Conservation (phyloP, 2,888 invertebrate species). For the Callosobruchus maculatus region DNA sequence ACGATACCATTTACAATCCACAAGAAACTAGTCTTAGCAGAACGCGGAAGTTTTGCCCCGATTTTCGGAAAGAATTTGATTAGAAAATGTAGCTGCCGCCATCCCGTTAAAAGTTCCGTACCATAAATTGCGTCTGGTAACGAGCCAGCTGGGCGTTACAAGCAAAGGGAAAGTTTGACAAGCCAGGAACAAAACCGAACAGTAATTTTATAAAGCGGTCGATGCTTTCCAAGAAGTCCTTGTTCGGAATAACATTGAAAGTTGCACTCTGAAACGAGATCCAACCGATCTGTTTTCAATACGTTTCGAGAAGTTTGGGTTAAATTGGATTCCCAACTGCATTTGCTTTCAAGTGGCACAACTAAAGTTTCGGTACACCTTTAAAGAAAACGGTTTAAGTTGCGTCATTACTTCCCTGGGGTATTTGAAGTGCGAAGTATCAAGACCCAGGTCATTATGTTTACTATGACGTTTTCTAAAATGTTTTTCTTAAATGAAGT, state of each 20-base stretch:
- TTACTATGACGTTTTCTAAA: no score
- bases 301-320: not conserved
- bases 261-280: not conserved
- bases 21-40: no score
- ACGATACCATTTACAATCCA: no score
- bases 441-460: no score
- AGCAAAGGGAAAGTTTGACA: not conserved
- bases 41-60: no score
- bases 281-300: not conserved
- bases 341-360: not conserved
- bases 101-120: not conserved
- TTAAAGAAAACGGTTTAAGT: no score
- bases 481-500: no score
- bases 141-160: not conserved
- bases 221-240: not conserved
- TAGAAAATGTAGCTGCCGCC: no score
- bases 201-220: not conserved
- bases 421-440: no score
- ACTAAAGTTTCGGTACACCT: no score
- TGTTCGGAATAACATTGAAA: not conserved
- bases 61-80: no score
- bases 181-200: not conserved
- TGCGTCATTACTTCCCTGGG: no score
- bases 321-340: not conserved
- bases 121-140: not conserved